phyloP scores from a whole-genome alignment of 2,797 vertebrate species.

The Salarias fasciatus region DNA sequence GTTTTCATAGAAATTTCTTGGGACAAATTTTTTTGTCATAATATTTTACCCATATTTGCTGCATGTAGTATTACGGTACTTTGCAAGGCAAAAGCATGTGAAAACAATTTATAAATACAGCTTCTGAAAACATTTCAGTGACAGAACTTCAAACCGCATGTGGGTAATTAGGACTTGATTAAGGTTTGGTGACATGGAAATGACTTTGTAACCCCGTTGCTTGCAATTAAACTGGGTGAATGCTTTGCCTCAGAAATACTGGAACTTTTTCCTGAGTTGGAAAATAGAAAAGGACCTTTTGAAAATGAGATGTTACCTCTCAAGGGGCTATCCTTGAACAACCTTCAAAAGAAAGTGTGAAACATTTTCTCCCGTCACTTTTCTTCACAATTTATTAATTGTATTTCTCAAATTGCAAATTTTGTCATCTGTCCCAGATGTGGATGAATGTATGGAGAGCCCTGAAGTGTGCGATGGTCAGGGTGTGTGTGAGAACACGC shows the following conservation, averaged over 20 bases:
- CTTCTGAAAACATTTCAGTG: neutral
- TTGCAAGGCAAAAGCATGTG: neutral
- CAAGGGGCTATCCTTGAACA: neutral
- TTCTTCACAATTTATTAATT: no score
- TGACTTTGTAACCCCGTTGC: constrained; percentile 1
- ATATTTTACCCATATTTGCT: neutral
- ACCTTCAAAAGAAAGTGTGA: no score
- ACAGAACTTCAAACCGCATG: constrained; percentile 4
- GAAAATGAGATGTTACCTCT: no score
- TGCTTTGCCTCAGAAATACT: neutral
- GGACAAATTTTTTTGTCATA: neutral
- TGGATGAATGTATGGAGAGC: constrained; percentile 80
- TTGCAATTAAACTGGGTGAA: neutral
- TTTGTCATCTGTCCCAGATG: constrained; percentile 69
- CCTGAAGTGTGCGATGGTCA: constrained; percentile 74
- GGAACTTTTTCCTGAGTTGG: neutral
- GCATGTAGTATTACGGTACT: neutral
- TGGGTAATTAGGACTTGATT: constrained; percentile 9
- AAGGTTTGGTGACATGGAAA: constrained; percentile 4
- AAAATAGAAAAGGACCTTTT: no score
- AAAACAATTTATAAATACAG: neutral
- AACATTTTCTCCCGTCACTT: neutral
- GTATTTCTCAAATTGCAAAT: no score
- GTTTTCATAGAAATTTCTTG: neutral
- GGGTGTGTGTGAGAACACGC: constrained; percentile 83